Evolutionary conservation across 2,113 vertebrate species (phyloP).

Genomic region (Notechis scutatus): DNA sequence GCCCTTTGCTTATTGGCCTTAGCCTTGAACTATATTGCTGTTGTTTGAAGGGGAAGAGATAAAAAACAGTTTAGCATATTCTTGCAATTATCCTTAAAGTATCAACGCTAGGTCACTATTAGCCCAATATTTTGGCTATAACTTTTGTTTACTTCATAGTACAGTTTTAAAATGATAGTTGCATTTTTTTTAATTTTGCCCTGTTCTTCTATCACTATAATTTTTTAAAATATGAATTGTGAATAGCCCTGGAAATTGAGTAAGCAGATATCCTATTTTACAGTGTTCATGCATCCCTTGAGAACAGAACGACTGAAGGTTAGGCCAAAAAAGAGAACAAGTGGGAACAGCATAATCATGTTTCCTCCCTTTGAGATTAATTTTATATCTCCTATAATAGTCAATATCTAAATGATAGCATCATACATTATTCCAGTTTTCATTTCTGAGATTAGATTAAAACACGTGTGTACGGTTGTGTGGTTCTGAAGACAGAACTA

Average conservation of each 20-base stretch:
- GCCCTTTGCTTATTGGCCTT: background rate
- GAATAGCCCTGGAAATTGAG: background rate
- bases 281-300: fast-evolving
- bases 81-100: background rate
- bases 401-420: background rate
- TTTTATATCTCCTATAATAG: background rate
- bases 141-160: background rate
- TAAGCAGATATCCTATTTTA: background rate
- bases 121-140: background rate
- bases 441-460: background rate
- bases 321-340: background rate
- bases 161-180: background rate
- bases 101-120: background rate
- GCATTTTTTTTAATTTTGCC: background rate
- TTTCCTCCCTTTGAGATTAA: background rate
- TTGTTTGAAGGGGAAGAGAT: background rate
- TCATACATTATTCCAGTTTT: background rate
- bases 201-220: background rate
- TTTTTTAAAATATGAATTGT: background rate
- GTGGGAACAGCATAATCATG: fast-evolving
- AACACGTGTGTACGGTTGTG: background rate
- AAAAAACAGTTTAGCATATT: background rate
- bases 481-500: background rate
- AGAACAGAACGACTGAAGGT: background rate
- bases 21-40: background rate